These are phyloP conservation scores for Doryteuthis pealeii DNA, from an alignment of 1,140 invertebrate species.

Conservation along the genomic window DNA sequence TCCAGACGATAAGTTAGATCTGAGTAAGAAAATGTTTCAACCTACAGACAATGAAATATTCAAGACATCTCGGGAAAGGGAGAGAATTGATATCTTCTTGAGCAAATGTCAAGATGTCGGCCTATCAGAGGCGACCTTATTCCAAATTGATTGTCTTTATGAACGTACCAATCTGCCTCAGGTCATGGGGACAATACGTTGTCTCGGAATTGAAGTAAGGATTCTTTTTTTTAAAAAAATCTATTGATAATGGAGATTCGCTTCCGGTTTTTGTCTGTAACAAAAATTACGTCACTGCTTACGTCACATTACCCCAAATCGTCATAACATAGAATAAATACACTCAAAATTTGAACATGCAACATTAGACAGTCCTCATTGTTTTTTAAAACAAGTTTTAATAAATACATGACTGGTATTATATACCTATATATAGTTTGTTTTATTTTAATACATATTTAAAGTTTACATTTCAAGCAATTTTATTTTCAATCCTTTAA, in stretches of 20 bases:
- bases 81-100: slow-evolving; percentile 20
- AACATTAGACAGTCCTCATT: too few species aligned
- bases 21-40: slow-evolving; percentile 37
- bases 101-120: slow-evolving; percentile 32
- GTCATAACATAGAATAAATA: too few species aligned
- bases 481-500: too few species aligned
- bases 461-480: background rate
- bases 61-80: slow-evolving; percentile 37
- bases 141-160: slow-evolving; percentile 51
- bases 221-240: background rate
- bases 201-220: slow-evolving; percentile 48
- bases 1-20: slow-evolving; percentile 40
- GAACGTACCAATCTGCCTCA: slow-evolving; percentile 47
- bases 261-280: too few species aligned
- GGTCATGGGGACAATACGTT: slow-evolving; percentile 43
- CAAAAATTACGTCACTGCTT: too few species aligned
- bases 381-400: too few species aligned
- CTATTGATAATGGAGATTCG: too few species aligned
- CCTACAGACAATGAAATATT: slow-evolving; percentile 37
- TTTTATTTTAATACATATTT: too few species aligned
- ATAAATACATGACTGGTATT: too few species aligned
- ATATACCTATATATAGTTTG: too few species aligned
- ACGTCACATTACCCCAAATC: too few species aligned
- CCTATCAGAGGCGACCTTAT: slow-evolving; percentile 36
- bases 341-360: background rate